phyloP scores from a whole-genome alignment of 2,113 vertebrate species.

The Bagarius yarrelli region DNA sequence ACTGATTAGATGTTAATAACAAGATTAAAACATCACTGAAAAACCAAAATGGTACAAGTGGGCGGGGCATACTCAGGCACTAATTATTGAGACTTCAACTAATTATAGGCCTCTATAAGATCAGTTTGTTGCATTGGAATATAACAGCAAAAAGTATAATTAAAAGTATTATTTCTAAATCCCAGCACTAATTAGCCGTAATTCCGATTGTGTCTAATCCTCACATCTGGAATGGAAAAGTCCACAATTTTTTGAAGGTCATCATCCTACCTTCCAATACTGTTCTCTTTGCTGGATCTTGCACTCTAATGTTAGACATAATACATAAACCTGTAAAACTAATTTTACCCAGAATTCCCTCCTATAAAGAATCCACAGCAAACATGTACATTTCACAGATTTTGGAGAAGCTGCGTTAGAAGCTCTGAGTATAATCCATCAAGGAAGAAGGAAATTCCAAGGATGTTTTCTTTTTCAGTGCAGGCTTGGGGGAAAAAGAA shows the following conservation, averaged over 20 bases:
- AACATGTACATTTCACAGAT: neutral
- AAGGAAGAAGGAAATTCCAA: conserved; percentile 25
- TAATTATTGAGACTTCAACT: no score
- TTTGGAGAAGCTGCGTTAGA: neutral
- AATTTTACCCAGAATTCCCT: neutral
- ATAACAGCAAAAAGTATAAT: no score
- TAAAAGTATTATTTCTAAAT: no score
- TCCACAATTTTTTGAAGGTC: neutral
- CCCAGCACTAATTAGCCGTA: no score
- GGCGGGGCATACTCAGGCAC: no score
- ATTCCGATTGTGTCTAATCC: conserved; percentile 4
- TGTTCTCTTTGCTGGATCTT: neutral
- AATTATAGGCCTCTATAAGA: no score
- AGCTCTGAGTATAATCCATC: conserved; percentile 14
- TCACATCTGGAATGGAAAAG: neutral
- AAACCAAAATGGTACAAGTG: no score
- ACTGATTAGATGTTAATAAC: neutral
- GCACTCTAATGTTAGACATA: neutral
- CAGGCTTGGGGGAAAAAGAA: neutral
- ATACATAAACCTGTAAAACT: neutral
- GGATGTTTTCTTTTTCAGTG: neutral
- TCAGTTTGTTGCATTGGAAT: no score
- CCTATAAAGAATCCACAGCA: neutral
- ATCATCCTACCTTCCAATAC: neutral
- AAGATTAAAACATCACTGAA: no score